Percentiles rank a stretch among this genome's conserved stretches.
Conservation (phyloP, 2,797 vertebrate species). For the Coregonus suidteri region DNA sequence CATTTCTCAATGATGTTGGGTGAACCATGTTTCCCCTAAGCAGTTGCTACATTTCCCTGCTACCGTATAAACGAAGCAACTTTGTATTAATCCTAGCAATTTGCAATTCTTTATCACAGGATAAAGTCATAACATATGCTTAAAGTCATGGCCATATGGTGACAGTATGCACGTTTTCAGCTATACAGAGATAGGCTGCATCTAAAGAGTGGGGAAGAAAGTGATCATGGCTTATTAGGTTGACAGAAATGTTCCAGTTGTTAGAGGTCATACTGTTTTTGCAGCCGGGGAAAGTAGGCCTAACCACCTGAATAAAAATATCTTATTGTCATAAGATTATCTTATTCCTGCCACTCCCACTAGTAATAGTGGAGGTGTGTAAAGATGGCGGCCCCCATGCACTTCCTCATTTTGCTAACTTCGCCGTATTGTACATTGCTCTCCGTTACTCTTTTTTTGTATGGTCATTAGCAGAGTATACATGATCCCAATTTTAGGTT, state of each 20-base stretch:
- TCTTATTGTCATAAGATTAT: constrained; percentile 1
- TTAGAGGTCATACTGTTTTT: background rate
- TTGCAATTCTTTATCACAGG: background rate
- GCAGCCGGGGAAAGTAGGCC: background rate
- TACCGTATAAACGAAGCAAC: too few species aligned
- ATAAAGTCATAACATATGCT: background rate
- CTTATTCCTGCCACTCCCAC: constrained; percentile 19
- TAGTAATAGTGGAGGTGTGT: too few species aligned
- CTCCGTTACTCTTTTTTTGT: too few species aligned
- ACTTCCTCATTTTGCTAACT: too few species aligned
- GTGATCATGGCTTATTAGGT: background rate
- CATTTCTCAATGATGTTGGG: too few species aligned
- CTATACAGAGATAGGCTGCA: background rate
- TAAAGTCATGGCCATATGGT: background rate
- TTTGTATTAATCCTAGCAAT: background rate
- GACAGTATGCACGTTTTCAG: background rate
- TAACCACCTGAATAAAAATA: background rate
- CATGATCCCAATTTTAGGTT: too few species aligned
- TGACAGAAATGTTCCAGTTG: background rate
- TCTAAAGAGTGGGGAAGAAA: background rate
- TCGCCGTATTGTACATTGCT: too few species aligned
- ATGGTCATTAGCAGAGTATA: too few species aligned
- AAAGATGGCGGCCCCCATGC: too few species aligned
- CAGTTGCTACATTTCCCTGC: too few species aligned
- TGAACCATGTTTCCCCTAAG: too few species aligned